Evolutionary conservation across 2,888 invertebrate genomes (phyloP), one percentile per base, ranked within the genome.

Genomic region (Drosophila bunnanda): DNA sequence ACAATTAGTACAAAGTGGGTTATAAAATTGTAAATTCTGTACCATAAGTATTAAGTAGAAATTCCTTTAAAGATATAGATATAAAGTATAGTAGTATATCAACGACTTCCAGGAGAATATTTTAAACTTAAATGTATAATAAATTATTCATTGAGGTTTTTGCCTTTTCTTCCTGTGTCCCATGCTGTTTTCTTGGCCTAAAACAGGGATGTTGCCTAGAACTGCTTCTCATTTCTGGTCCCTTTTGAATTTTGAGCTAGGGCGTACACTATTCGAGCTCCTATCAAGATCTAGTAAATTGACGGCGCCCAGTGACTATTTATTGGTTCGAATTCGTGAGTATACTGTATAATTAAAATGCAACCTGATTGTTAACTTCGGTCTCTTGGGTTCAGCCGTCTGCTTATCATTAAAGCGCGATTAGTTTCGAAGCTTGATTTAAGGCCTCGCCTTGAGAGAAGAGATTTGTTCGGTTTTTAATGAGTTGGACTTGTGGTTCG

Each of bases 271-370:
- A 34, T 20, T 60, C 22, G 36, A 17, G 34, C 20, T 48, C 28
- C 56, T 56, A 56, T 57, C 50, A 46, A 52, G 50, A 53, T 55
- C 32, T 17, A 39, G 46, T 39, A 54, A 66, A 44, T 68, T 48
- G 20, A 28, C 30, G 71, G 71, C 67, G 71, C 67, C 56, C 48
- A 34, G 43, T 46, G 56, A 54, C 68, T 80, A 73, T 85, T 88
- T 77, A 82, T 77, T 86, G 69, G 86, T 62, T 82, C 50, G 59
- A 22, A 38, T 74, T 71, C 68, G 80, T 34, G 50, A 48, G 48
- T 55, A 46, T 54, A 60, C 30, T 62, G 17, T 70, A 77, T 82
- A 82, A 88, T 88, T 82, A 85, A 85, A 82, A 74, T 72, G 60
- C 69, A 62, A 46, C 52, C 62, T 17, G 62, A 53, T 62, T 46